Evolutionary conservation across 2,113 vertebrate species (phyloP).

Genomic region (Cyanoramphus novaezelandiae): DNA sequence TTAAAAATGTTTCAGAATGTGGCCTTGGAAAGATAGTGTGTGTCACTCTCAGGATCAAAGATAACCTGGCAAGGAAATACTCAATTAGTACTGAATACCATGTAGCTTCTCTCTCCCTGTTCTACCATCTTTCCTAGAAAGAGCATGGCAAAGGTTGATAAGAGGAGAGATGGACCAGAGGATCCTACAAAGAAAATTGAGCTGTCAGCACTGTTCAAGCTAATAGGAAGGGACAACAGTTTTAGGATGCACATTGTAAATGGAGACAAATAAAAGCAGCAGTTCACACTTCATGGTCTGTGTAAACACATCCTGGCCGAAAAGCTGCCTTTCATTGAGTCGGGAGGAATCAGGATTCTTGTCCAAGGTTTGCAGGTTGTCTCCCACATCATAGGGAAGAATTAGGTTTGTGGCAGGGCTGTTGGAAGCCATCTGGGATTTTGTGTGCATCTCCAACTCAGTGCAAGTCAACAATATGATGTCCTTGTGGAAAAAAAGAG

Average conservation of each 20-base stretch:
- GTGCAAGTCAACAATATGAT: neutral
- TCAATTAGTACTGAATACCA: conserved; percentile 52
- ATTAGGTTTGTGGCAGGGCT: neutral
- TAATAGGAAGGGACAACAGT: conserved; percentile 32
- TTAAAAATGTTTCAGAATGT: conserved; percentile 71
- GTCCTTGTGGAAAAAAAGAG: neutral
- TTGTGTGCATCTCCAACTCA: neutral
- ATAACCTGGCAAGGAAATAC: conserved; percentile 33
- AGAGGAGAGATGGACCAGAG: neutral
- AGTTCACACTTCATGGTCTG: conserved; percentile 34
- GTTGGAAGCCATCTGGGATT: neutral
- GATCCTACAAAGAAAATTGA: conserved; percentile 33
- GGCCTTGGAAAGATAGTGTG: conserved; percentile 62
- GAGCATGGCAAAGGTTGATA: neutral
- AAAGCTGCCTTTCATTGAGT: neutral
- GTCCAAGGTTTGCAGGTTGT: neutral
- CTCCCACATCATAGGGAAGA: neutral
- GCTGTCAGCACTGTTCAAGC: neutral
- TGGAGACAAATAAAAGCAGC: neutral
- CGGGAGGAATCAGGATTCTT: neutral
- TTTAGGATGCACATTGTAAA: neutral
- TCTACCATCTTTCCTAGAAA: neutral
- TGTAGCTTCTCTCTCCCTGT: neutral
- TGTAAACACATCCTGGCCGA: neutral
- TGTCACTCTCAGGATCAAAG: conserved; percentile 61